Evolutionary conservation across 2,888 invertebrate species (phyloP), one percentile per base, ranked within the genome.

Genomic region (Campoplex nolae): DNA sequence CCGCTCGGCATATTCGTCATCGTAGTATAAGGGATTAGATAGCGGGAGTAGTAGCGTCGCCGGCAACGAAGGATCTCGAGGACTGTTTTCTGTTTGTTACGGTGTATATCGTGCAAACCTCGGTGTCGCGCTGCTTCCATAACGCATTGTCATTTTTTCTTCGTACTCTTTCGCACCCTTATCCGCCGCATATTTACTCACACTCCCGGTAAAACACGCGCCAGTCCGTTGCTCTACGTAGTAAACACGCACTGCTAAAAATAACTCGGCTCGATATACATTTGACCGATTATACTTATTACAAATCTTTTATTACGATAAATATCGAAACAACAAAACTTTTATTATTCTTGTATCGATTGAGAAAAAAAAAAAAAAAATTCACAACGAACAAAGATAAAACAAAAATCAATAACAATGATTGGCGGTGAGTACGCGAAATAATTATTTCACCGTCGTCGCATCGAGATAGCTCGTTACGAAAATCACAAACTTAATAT

Each of bases 391-490:
- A 58, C 4, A 62, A 38, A 68, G 23, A 51, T 42, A 48, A 13
- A 3, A 28, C 3, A 56, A 38, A 48, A 28, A 11, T 56, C 16
- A 38, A 28, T 11, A 62, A 76, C 45, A 42, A 83, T 83, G 83
- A 70, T 51, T 35, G 83, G 77, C 62, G 83, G 83, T 85, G 28
- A 80, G 84, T 85, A 58, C 35, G 23, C 23, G 23, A 13, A 54
- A 16, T n/a, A n/a, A 11, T 65, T 11, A 38, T 65, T n/a, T 81
- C 23, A 56, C 32, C 23, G 18, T 8, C 28, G 32, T 16, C 1
- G 13, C 0, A 13, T 28, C 13, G 1, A 9, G 23, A 23, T 23
- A 23, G 1, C 11, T 58, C 28, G 28, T 62, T 62, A 6, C 3
- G 1, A 51, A 51, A 18, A n/a, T 18, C 18, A n/a, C 0, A 51